Evolutionary conservation across 2,888 invertebrate genomes (phyloP), one percentile per base, ranked within the genome.

Genomic region (Vesta saturnalis): DNA sequence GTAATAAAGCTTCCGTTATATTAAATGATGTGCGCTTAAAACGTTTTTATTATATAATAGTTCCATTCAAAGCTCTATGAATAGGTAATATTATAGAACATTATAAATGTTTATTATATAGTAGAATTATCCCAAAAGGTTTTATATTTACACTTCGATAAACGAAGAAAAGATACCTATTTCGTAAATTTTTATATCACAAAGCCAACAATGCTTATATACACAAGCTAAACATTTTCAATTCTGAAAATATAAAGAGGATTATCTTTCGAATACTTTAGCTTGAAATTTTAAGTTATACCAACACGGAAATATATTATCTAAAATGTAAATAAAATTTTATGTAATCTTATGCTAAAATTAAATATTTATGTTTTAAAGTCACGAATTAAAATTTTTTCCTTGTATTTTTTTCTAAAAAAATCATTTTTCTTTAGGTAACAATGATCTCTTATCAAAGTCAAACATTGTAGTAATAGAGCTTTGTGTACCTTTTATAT

Each of bases 81-180:
- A n/a, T n/a, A n/a, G n/a, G n/a, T n/a, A n/a, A n/a, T n/a, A n/a
- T n/a, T n/a, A n/a, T n/a, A n/a, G n/a, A n/a, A n/a, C n/a, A n/a
- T n/a, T 52, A 52, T 15, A 56, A 62, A 62, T 63, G 55, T 55
- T 57, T 54, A 65, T 69, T 69, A 56, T 69, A 56, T 58, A 62
- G 61, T 47, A 64, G 61, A 69, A 64, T 67, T 67, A 70, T 70
- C 67, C 66, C 70, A 67, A 67, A 64, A 63, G 59, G 55, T 58
- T 60, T 60, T 47, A 57, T 70, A 54, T 70, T 70, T 70, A 64
- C 67, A 64, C 67, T 65, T 64, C 69, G 73, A 73, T 73, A 73
- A 72, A 60, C 65, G 60, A 66, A 69, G 72, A 73, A 73, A 63
- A 69, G 67, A 71, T 70, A 73, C 69, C 73, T 72, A 70, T 72